A percentile compares a stretch with the other conserved stretches of the same genome.
Evolutionary conservation across 2,113 vertebrate species (phyloP).

Genomic region (Balaeniceps rex): DNA sequence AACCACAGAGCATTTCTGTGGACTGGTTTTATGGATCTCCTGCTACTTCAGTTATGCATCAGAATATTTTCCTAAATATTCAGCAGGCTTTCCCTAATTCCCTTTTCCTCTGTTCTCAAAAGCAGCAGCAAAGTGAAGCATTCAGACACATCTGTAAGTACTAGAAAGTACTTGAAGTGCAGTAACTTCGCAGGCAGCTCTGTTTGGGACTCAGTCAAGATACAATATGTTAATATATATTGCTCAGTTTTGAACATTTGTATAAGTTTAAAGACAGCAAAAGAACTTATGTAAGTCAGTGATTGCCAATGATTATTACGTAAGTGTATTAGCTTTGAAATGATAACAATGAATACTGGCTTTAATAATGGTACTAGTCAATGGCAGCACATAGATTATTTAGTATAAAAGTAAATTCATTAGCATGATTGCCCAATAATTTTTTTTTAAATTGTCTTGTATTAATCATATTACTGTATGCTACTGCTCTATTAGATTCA

Average conservation of each 20-base stretch:
- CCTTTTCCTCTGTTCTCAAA: neutral
- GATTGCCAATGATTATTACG: neutral
- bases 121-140: conserved; percentile 6
- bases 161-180: neutral
- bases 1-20: neutral
- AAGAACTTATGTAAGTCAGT: neutral
- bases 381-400: neutral
- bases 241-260: neutral
- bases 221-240: neutral
- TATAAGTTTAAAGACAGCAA: neutral
- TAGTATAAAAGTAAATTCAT: neutral
- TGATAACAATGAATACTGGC: neutral
- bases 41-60: conserved; percentile 5
- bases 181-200: neutral
- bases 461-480: neutral
- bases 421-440: neutral
- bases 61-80: conserved; percentile 39
- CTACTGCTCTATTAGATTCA: neutral
- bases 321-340: neutral
- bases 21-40: neutral
- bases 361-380: neutral
- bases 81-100: neutral
- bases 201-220: neutral
- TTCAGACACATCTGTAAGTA: conserved; percentile 36
- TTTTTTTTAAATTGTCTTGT: neutral